phyloP scores from a whole-genome alignment of 1,140 invertebrate species.

The Pogonomyrmex barbatus region DNA sequence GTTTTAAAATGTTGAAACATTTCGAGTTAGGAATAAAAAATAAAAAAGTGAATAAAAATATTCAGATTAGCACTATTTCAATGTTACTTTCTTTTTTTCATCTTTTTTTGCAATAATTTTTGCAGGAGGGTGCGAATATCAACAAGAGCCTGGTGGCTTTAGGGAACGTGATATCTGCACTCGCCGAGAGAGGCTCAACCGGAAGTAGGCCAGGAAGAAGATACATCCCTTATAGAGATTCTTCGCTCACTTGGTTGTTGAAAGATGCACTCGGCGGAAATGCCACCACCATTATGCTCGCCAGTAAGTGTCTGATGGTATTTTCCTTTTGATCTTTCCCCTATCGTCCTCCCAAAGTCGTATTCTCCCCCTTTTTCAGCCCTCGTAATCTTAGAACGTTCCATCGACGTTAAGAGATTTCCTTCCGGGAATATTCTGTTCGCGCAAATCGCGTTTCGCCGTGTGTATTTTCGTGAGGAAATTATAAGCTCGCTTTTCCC shows the following conservation, averaged over 20 bases:
- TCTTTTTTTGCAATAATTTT: constrained; percentile 6
- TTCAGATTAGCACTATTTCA: constrained; percentile 1
- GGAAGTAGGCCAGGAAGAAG: constrained; percentile 82
- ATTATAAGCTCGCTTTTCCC: constrained; percentile 54
- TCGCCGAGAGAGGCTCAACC: constrained; percentile 88
- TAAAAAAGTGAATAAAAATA: background rate
- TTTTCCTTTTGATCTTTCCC: constrained; percentile 71
- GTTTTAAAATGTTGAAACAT: background rate
- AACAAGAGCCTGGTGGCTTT: constrained; percentile 93
- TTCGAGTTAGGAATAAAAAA: background rate
- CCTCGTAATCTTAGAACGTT: constrained; percentile 41
- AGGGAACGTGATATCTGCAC: constrained; percentile 92
- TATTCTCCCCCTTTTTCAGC: background rate
- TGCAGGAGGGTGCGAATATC: constrained; percentile 92
- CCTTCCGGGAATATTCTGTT: constrained; percentile 33
- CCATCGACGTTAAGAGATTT: constrained; percentile 42
- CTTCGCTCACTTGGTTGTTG: constrained; percentile 91
- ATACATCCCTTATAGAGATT: constrained; percentile 92
- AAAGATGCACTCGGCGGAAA: constrained; percentile 90
- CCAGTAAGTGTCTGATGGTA: constrained; percentile 85
- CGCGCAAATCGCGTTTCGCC: constrained; percentile 45
- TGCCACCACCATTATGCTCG: constrained; percentile 89
- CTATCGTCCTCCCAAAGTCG: constrained; percentile 19
- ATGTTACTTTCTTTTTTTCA: background rate
- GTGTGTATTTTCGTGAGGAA: constrained; percentile 55